phyloP scores from a whole-genome alignment of 2,113 vertebrate genomes.

The Sigmodon hispidus region DNA sequence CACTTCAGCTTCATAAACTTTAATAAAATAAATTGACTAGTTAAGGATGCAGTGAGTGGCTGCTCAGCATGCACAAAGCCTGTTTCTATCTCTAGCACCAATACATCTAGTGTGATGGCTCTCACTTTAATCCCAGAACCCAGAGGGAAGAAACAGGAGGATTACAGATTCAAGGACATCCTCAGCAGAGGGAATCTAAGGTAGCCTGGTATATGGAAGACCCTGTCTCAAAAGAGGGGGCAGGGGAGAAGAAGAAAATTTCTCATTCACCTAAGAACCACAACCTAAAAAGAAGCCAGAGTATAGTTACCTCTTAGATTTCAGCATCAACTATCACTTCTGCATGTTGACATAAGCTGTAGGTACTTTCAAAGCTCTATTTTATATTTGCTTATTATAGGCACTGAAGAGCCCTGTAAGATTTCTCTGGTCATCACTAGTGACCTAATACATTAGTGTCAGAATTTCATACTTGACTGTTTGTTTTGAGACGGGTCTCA shows the following conservation, averaged over 20 bases:
- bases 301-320: not conserved
- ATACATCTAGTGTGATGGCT: not conserved
- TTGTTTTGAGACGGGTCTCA: not conserved
- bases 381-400: slow-evolving; percentile 19
- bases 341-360: not conserved
- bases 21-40: not conserved
- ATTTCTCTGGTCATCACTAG: slow-evolving; percentile 12
- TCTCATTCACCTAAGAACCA: not conserved
- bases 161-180: not conserved
- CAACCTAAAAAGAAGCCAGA: slow-evolving; percentile 18
- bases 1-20: not conserved
- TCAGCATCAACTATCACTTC: not conserved
- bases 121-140: not conserved
- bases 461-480: not conserved
- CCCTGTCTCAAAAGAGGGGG: not conserved
- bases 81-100: not conserved
- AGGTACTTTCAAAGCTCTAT: not conserved
- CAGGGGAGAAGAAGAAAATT: not conserved
- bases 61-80: not conserved
- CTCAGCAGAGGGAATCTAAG: not conserved
- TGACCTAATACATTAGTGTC: not conserved
- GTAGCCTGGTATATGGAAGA: not conserved
- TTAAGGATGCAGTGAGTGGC: not conserved
- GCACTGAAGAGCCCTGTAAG: not conserved
- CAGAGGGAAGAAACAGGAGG: not conserved